Base-by-base conservation (phyloP, 2,888 invertebrate genomes). In the Epiperipatus broadwayi region DNA sequence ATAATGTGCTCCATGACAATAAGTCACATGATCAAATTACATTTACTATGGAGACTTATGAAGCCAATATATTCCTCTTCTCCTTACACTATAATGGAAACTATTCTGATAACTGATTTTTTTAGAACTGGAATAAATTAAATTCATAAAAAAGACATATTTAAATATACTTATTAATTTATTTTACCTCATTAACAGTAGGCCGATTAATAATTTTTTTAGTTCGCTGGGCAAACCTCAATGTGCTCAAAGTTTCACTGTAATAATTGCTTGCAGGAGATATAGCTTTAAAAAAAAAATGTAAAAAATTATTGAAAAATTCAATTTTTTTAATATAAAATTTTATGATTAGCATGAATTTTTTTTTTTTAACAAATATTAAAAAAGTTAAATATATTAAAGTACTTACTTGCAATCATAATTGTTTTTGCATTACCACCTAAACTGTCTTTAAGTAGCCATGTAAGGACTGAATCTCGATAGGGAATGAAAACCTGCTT, bases 401-500 rank as follows among this genome's bases (percentile, higher is more conserved):
- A n/a, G n/a, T 48, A 65, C 73, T 68, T 64, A 79, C 79, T 78
- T 45, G 78, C 77, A 49, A 79, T 73, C 65, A 79, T 73, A 52
- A 75, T 70, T 30, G 77, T 77, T 49, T 71, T 71, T 29, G 77
- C 74, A 52, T 76, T 77, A 47, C 78, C 78, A 25, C 77, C 77
- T 32, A 80, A 69, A 47, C 77, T 76, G 55, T 79, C 78, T 55
- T 76, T 78, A 20, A 79, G 64, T 7, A 80, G 67, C 78, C 78
- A 78, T 46, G 79, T 79, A 42, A 80, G 66, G 15, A 78, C 72
- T 1, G 78, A 79, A 56, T 78, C 78, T 45, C 79, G 65, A 56
- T 77, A 80, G 2, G 79, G 78, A 21, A 79, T 72, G 57, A 76
- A 78, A n/a, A n/a, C n/a, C n/a, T n/a, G n/a, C n/a, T n/a, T n/a